These are phyloP conservation scores for Pangasius macronema DNA, from an alignment of 2,797 vertebrate genomes.

Conservation along the genomic window DNA sequence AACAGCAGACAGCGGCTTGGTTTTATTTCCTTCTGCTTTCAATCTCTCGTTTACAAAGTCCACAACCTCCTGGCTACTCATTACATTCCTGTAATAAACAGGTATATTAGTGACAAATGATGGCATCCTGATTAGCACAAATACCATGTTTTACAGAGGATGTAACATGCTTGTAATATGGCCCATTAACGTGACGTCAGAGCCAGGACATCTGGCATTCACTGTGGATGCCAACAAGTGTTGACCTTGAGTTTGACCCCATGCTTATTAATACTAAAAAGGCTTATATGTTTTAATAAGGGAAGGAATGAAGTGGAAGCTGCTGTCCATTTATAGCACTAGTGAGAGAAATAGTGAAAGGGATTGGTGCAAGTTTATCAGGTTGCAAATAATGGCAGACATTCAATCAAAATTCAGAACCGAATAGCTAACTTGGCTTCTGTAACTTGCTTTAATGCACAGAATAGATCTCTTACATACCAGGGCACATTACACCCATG, in stretches of 20 bases:
- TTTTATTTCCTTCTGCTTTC: conserved; percentile 79
- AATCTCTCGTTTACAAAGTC: conserved; percentile 94
- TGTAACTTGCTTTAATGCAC: background rate
- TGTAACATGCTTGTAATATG: background rate
- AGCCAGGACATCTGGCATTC: background rate
- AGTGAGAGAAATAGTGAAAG: background rate
- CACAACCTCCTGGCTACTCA: conserved; percentile 98
- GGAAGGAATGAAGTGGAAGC: background rate
- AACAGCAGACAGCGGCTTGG: conserved; percentile 84
- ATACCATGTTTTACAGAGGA: background rate
- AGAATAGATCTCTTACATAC: background rate
- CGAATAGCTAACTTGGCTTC: background rate
- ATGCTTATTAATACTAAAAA: background rate
- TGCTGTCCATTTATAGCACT: background rate
- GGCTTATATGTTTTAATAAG: background rate
- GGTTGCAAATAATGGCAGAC: background rate
- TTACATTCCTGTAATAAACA: conserved; percentile 86
- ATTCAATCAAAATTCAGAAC: background rate
- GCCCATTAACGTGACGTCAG: background rate
- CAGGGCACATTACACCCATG: background rate
- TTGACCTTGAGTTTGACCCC: background rate
- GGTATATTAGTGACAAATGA: background rate
- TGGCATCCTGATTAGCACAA: background rate
- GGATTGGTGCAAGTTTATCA: background rate
- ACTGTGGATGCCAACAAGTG: background rate